Evolutionary conservation across 1,140 invertebrate genomes (phyloP), one percentile per base, ranked within the genome.

Genomic region (Linepithema humile): DNA sequence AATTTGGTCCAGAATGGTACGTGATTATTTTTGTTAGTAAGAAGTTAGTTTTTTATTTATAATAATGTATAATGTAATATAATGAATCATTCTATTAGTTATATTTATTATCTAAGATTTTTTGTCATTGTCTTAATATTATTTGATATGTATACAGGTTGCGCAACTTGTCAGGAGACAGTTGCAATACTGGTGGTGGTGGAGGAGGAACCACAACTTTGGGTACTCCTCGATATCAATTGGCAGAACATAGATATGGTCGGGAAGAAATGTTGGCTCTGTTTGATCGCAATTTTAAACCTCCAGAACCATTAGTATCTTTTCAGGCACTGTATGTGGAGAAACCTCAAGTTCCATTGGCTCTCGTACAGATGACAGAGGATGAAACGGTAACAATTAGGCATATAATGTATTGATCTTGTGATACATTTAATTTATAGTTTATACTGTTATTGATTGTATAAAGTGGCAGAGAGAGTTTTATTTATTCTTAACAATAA

Each of bases 211-310:
- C 91, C 75, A 93, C 92, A 60, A 94, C 91, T 85, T 90, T 94
- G 83, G 92, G 89, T 86, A 91, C 91, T 75, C 95, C 94, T 80
- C 94, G 94, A 48, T 96, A 96, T 93, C 95, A 97, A 92, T 93
- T 97, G 72, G 97, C 97, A 87, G 96, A 97, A 86, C 95, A 96
- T 95, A 95, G 96, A 82, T 98, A 98, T 89, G 97, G 97, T 38
- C 95, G 97, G 86, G 98, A 98, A 94, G 98, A 98, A 91, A 98
- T 98, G 97, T 93, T 98, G 78, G 97, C 97, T 55, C 92, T 98
- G 43, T 98, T 96, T 91, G 96, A 97, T 88, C 96, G 96, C 87
- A 95, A 95, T 89, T 94, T 95, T 72, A 95, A 95, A 89, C 94
- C 96, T 72, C 97, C 97, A n/a, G 95, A 96, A 82, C 95, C 96